phyloP scores from a whole-genome alignment of 2,888 invertebrate genomes.

The Leptura quadrifasciata region DNA sequence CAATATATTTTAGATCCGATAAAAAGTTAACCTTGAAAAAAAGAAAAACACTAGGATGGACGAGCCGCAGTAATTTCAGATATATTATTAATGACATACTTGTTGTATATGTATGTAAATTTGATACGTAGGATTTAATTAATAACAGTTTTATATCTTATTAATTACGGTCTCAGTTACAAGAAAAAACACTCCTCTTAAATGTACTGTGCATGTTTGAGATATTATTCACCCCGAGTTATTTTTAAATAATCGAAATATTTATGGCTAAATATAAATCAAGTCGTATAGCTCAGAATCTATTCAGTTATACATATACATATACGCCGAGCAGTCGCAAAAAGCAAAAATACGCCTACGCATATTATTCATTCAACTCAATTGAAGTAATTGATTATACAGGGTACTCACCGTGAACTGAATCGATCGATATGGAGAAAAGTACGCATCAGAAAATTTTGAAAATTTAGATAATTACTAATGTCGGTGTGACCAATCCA shows the following conservation, averaged over 20 bases:
- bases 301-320: too few relatives aligned
- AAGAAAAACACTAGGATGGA: not conserved
- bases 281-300: too few relatives aligned
- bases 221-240: slow-evolving; percentile 26
- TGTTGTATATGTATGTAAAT: slow-evolving; percentile 27
- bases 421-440: too few relatives aligned
- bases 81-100: slow-evolving; percentile 3
- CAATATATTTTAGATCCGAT: not conserved
- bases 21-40: slow-evolving; percentile 4
- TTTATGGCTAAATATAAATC: too few relatives aligned
- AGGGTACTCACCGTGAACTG: too few relatives aligned
- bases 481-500: too few relatives aligned
- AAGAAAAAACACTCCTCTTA: slow-evolving; percentile 31
- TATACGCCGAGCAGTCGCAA: too few relatives aligned
- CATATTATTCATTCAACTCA: too few relatives aligned
- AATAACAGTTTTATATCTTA: slow-evolving; percentile 30
- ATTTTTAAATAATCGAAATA: not conserved
- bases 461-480: too few relatives aligned
- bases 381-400: too few relatives aligned
- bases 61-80: not conserved
- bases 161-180: slow-evolving; percentile 28
- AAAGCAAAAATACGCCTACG: too few relatives aligned
- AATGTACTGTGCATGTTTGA: slow-evolving; percentile 9
- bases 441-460: too few relatives aligned
- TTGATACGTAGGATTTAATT: slow-evolving; percentile 28